A percentile compares a stretch with the other conserved stretches of the same genome.
These are phyloP conservation scores for Halictus ligatus DNA, from an alignment of 2,888 invertebrate species.

Conservation along the genomic window DNA sequence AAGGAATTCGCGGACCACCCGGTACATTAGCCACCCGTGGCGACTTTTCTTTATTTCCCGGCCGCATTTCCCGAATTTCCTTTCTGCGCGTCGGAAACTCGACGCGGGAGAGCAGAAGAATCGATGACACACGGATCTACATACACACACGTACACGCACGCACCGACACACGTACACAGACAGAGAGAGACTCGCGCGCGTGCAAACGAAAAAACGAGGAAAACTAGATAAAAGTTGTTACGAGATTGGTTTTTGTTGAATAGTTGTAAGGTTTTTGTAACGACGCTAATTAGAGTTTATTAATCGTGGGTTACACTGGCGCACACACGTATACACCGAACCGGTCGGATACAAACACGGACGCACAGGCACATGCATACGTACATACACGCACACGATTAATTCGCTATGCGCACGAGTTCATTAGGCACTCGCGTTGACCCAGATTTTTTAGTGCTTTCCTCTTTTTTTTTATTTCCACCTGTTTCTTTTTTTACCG, in stretches of 20 bases:
- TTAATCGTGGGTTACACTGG: slow-evolving; percentile 63
- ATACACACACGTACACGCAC: background rate
- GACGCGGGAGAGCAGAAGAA: slow-evolving; percentile 2
- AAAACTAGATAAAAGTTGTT: slow-evolving; percentile 74
- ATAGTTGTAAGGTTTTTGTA: slow-evolving; percentile 83
- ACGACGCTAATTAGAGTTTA: slow-evolving; percentile 80
- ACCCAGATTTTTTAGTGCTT: slow-evolving; percentile 55
- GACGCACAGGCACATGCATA: background rate
- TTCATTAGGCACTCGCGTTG: slow-evolving; percentile 49
- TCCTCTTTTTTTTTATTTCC: background rate
- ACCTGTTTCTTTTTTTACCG: background rate
- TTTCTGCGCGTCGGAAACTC: background rate
- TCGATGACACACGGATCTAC: background rate
- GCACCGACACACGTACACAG: background rate
- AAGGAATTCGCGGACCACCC: background rate
- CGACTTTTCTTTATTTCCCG: background rate
- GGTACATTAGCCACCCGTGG: background rate
- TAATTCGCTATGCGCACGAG: slow-evolving; percentile 37
- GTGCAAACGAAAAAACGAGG: background rate
- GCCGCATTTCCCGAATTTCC: background rate
- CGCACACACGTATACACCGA: background rate
- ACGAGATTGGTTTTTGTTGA: slow-evolving; percentile 82
- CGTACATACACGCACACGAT: slow-evolving; percentile 10
- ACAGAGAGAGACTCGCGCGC: slow-evolving; percentile 2
- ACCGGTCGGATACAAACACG: background rate